Percentiles rank a stretch among this genome's conserved stretches.
Conservation (phyloP, 2,797 vertebrate genomes). For the Zalophus californianus region DNA sequence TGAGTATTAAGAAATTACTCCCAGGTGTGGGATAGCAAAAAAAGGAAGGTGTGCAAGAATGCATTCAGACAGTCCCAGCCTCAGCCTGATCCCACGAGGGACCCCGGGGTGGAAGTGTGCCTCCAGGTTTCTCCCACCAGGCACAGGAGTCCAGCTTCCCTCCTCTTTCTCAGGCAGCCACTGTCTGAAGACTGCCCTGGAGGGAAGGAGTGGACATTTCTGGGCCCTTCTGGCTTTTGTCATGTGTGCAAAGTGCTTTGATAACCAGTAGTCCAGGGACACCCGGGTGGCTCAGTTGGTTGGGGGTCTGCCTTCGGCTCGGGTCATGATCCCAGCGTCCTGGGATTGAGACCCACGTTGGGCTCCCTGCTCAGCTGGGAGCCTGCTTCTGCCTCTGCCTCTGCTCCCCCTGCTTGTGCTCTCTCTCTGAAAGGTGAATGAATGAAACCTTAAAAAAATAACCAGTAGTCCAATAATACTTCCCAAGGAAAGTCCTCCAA, state of each 20-base stretch:
- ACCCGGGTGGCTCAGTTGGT: too few species aligned
- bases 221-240: too few species aligned
- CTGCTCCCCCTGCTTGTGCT: too few species aligned
- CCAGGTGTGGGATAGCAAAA: rapidly evolving
- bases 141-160: rapidly evolving
- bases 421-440: too few species aligned
- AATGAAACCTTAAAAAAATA: too few species aligned
- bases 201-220: rapidly evolving
- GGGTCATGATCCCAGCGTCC: too few species aligned
- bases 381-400: too few species aligned
- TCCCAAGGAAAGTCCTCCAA: too few species aligned
- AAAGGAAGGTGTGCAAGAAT: rapidly evolving
- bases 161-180: neutral
- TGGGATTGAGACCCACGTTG: too few species aligned
- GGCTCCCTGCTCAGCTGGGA: too few species aligned
- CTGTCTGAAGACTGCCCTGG: rapidly evolving
- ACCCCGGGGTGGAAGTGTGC: rapidly evolving
- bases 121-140: neutral
- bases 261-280: neutral
- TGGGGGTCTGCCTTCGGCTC: too few species aligned
- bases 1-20: too few species aligned
- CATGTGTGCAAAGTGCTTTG: neutral
- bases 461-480: neutral
- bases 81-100: rapidly evolving
- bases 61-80: rapidly evolving